Evolutionary conservation across 2,888 invertebrate species (phyloP), one percentile per base, ranked within the genome.

Genomic region (Leuctra nigra): DNA sequence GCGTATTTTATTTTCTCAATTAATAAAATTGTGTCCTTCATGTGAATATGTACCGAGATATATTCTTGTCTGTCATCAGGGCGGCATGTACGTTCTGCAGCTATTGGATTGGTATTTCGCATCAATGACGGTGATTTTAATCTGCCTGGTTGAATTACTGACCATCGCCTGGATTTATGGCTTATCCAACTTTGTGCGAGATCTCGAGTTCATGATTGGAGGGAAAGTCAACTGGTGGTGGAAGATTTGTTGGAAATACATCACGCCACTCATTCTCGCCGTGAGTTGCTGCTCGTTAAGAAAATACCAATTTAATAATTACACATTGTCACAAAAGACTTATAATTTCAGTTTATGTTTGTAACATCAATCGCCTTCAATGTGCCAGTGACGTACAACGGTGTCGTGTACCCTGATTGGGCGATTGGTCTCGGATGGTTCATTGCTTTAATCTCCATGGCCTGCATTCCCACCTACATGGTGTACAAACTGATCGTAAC

Each of bases 21-120:
- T n/a, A n/a, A n/a, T n/a, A n/a, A n/a, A n/a, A n/a, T n/a, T n/a
- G n/a, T n/a, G n/a, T n/a, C n/a, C n/a, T n/a, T n/a, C n/a, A n/a
- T n/a, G n/a, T n/a, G n/a, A n/a, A n/a, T n/a, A n/a, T n/a, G n/a
- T n/a, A n/a, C n/a, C n/a, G n/a, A n/a, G n/a, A n/a, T n/a, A n/a
- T n/a, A n/a, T n/a, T n/a, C n/a, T n/a, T 29, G 6, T 11, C 4
- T 23, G 20, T 6, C n/a, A 13, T 52, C 67, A 90, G 88, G 91
- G 86, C 41, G 94, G 94, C 52, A 86, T 94, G 73, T 94, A 87
- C 68, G 80, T 91, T 58, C 76, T 94, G 52, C 83, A 87, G 66
- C 74, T 95, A 22, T 79, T 94, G 61, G 92, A 95, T 67, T 83
- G 87, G 74, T 94, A 93, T 69, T 86, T 91, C 6, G 91, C 91